These are phyloP conservation scores for Chymomyza costata DNA, from an alignment of 1,140 invertebrate species.

Conservation along the genomic window DNA sequence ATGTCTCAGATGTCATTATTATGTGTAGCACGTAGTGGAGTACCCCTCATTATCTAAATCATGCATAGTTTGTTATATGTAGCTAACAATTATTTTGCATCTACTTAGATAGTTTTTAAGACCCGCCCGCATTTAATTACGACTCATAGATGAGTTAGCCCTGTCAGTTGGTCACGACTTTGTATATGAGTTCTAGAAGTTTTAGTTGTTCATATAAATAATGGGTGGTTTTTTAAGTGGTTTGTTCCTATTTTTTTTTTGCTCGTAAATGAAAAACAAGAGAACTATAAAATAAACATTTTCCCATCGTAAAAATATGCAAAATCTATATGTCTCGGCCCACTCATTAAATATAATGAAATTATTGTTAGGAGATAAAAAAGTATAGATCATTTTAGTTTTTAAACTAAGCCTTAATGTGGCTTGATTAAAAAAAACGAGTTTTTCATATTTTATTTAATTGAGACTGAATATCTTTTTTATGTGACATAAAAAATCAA, in stretches of 20 bases:
- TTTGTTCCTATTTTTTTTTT: too few species aligned
- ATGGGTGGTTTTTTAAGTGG: slow-evolving; percentile 21
- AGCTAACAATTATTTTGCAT: slow-evolving; percentile 36
- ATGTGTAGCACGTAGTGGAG: slow-evolving; percentile 17
- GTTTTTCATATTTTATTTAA: too few species aligned
- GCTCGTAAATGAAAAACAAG: too few species aligned
- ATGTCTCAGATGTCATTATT: slow-evolving; percentile 25
- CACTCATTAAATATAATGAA: too few species aligned
- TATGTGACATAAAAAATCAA: too few species aligned
- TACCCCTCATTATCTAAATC: slow-evolving; percentile 29
- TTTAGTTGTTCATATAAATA: background rate
- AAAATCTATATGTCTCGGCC: too few species aligned
- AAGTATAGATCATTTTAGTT: too few species aligned
- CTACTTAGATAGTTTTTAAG: slow-evolving; percentile 19
- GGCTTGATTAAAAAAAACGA: too few species aligned
- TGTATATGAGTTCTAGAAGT: slow-evolving; percentile 7
- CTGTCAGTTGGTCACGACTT: slow-evolving; percentile 49
- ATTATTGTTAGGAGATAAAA: too few species aligned
- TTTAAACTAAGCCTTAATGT: too few species aligned
- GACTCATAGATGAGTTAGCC: slow-evolving; percentile 63
- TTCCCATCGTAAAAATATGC: too few species aligned
- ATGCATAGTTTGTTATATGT: slow-evolving; percentile 7
- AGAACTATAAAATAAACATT: slow-evolving; percentile 35
- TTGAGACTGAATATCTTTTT: too few species aligned
- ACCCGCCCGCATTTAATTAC: slow-evolving; percentile 49